A percentile compares a stretch with the other conserved stretches of the same genome.
These are phyloP conservation scores for Axis porcinus DNA, from an alignment of 2,113 vertebrate genomes.

Conservation along the genomic window DNA sequence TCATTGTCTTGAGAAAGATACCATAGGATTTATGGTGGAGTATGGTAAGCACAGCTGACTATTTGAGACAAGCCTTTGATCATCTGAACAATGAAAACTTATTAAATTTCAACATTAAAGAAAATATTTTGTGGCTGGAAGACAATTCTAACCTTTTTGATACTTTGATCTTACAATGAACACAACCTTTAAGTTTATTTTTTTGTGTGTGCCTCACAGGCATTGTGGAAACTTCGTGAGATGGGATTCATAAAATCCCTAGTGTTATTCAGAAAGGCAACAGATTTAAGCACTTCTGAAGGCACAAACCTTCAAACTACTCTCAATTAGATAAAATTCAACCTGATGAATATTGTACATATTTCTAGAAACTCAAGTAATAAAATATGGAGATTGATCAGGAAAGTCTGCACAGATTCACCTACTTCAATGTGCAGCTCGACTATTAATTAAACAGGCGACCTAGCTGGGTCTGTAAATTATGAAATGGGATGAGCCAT, in stretches of 20 bases:
- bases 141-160: not conserved
- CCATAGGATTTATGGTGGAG: not conserved
- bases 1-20: not conserved
- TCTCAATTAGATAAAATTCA: constrained; percentile 8
- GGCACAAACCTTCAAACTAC: not conserved
- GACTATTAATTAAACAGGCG: constrained; percentile 44
- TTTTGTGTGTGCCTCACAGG: not conserved
- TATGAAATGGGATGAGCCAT: constrained; percentile 31
- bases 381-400: constrained; percentile 47
- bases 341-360: constrained; percentile 31
- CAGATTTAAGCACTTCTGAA: not conserved
- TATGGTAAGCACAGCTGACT: not conserved
- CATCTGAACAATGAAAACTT: constrained; percentile 20
- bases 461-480: constrained; percentile 34
- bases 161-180: not conserved
- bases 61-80: constrained; percentile 22
- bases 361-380: constrained; percentile 4
- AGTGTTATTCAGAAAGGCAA: not conserved
- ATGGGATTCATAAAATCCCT: not conserved
- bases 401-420: not conserved
- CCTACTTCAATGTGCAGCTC: not conserved
- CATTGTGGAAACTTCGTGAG: not conserved
- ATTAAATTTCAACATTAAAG: constrained; percentile 14
- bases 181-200: not conserved
- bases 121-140: not conserved